A percentile compares a stretch with the other conserved stretches of the same genome.
Conservation (phyloP, 2,888 invertebrate genomes). For the Phengaris alcon region DNA sequence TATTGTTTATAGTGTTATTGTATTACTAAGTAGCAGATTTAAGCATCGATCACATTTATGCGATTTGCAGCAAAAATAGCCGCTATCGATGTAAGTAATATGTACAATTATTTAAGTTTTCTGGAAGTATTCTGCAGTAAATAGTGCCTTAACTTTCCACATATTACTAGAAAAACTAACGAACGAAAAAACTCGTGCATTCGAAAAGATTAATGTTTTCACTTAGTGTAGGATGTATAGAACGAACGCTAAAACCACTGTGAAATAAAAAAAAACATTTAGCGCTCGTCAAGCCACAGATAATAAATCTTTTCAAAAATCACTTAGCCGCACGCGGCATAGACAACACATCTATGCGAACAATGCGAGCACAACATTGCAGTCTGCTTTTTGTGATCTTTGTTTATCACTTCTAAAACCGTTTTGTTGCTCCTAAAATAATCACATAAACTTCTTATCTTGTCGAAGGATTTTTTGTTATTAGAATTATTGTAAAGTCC, state of each 20-base stretch:
- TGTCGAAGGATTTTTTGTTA: slow-evolving; percentile 12
- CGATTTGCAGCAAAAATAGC: not conserved
- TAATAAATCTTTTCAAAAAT: slow-evolving; percentile 39
- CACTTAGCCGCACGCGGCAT: slow-evolving; percentile 35
- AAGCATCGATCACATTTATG: not conserved
- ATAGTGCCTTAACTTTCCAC: too few species aligned
- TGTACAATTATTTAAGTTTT: too few species aligned
- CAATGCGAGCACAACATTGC: slow-evolving; percentile 38
- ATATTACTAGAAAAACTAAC: not conserved
- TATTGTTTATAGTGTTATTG: slow-evolving; percentile 6
- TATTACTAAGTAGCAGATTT: not conserved
- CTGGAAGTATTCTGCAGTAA: too few species aligned
- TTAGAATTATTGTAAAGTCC: too few species aligned
- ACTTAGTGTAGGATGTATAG: slow-evolving; percentile 7
- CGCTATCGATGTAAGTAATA: not conserved
- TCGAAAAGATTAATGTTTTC: slow-evolving; percentile 12
- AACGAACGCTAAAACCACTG: not conserved
- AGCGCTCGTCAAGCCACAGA: slow-evolving; percentile 32
- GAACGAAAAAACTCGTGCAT: not conserved
- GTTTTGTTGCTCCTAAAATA: slow-evolving; percentile 20
- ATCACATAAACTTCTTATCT: not conserved
- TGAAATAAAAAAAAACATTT: slow-evolving; percentile 28
- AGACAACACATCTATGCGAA: slow-evolving; percentile 37
- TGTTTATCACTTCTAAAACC: slow-evolving; percentile 33
- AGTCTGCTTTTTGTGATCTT: slow-evolving; percentile 31